A percentile compares a stretch with the other conserved stretches of the same genome.
Conservation (phyloP, 2,113 vertebrate species). For the Thymallus thymallus region DNA sequence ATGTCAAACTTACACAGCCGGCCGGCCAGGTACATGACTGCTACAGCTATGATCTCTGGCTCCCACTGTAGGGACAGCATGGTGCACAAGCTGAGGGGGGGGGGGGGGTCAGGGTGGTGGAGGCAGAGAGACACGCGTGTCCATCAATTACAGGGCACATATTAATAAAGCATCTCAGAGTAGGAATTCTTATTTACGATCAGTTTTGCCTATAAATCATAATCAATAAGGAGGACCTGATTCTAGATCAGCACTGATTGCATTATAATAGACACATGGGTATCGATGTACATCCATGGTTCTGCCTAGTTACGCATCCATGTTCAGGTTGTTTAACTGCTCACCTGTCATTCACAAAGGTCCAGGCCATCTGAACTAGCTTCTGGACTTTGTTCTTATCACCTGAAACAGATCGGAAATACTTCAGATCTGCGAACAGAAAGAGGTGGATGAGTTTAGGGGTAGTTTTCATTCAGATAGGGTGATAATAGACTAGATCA, state of each 20-base stretch:
- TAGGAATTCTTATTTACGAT: neutral
- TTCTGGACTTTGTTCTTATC: constrained; percentile 99
- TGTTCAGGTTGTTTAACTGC: neutral
- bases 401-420: constrained; percentile 67
- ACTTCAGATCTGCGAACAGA: too few species aligned
- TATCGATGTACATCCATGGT: neutral
- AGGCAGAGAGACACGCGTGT: neutral
- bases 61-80: constrained; percentile 98
- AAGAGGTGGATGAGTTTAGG: too few species aligned
- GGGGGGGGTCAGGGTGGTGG: too few species aligned
- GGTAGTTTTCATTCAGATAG: too few species aligned
- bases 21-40: constrained; percentile 97
- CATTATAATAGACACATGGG: neutral
- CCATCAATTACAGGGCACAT: neutral
- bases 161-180: neutral
- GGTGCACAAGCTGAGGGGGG: constrained; percentile 3
- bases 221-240: too few species aligned
- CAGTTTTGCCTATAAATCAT: too few species aligned
- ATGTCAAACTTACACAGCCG: constrained; percentile 98
- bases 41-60: constrained; percentile 96
- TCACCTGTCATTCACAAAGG: constrained; percentile 98
- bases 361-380: constrained; percentile 98
- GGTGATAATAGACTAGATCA: too few species aligned
- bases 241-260: too few species aligned
- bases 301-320: too few species aligned